Evolutionary conservation across 2,888 invertebrate genomes (phyloP).

Genomic region (Miltochrista miniata): DNA sequence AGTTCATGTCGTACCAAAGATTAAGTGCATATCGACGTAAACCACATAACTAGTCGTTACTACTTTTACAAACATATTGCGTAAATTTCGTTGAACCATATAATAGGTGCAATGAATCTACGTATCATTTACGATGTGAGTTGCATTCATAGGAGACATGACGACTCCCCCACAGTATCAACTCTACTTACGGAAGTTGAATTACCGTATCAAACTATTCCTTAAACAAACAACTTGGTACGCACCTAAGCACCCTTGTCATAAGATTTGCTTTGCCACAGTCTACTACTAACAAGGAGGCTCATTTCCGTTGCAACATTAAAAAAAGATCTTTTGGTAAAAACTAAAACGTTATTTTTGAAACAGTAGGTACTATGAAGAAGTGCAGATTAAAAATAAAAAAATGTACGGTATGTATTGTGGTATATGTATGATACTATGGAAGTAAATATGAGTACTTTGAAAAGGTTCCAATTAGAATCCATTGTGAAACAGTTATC

Average conservation of each 20-base stretch:
- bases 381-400: too few relatives aligned
- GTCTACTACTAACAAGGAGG: constrained; percentile 4
- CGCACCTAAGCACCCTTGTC: constrained; percentile 49
- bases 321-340: constrained; percentile 7
- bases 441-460: constrained; percentile 20
- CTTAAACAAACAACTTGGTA: constrained; percentile 57
- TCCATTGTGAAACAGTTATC: constrained; percentile 48
- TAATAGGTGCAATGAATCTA: too few relatives aligned
- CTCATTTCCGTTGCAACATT: constrained; percentile 4
- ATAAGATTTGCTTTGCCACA: constrained; percentile 16
- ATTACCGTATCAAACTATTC: constrained; percentile 68
- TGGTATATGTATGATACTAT: too few relatives aligned
- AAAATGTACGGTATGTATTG: too few relatives aligned
- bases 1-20: too few relatives aligned
- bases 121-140: constrained; percentile 8
- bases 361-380: too few relatives aligned
- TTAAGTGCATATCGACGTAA: too few relatives aligned
- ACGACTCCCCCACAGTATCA: constrained; percentile 60
- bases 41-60: too few relatives aligned
- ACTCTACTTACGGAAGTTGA: constrained; percentile 67
- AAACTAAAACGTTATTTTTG: too few relatives aligned
- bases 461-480: constrained; percentile 37
- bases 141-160: constrained; percentile 47
- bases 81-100: too few relatives aligned
- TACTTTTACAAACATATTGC: too few relatives aligned